phyloP scores from a whole-genome alignment of 23 tunicate species.

The Diplosoma virens region DNA sequence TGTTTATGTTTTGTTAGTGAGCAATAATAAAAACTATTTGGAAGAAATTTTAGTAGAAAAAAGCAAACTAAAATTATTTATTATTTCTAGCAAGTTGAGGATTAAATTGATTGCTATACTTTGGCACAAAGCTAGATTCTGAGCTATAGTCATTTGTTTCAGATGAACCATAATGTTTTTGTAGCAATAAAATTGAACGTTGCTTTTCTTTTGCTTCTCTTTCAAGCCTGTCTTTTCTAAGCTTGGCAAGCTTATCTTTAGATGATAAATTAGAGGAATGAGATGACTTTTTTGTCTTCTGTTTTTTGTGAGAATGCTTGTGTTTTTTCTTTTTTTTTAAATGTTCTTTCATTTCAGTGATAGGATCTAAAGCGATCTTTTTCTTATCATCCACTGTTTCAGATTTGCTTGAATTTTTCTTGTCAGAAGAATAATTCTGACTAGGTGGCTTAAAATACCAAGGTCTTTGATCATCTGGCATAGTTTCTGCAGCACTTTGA shows the following conservation, averaged over 20 bases:
- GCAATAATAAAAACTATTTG: too few relatives aligned
- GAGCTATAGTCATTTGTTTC: not conserved
- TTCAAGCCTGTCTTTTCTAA: slow-evolving; percentile 63
- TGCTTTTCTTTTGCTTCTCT: slow-evolving; percentile 80
- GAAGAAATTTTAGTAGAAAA: too few relatives aligned
- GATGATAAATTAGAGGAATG: not conserved
- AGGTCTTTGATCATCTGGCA: slow-evolving; percentile 72
- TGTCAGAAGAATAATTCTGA: not conserved
- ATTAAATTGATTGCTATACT: slow-evolving; percentile 83
- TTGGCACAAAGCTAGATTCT: slow-evolving; percentile 10
- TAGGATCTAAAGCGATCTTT: slow-evolving; percentile 72
- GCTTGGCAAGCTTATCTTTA: slow-evolving; percentile 59
- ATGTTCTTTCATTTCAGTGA: slow-evolving; percentile 43
- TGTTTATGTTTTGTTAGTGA: too few relatives aligned
- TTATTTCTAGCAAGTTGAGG: slow-evolving; percentile 79
- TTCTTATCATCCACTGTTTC: slow-evolving; percentile 52
- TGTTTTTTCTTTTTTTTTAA: slow-evolving; percentile 51
- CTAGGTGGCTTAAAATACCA: slow-evolving; percentile 87
- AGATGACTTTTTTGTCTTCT: not conserved
- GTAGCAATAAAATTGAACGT: slow-evolving; percentile 34
- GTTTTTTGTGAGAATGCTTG: slow-evolving; percentile 45
- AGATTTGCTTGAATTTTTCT: not conserved
- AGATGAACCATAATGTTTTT: slow-evolving; percentile 38
- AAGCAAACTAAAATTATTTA: too few relatives aligned
- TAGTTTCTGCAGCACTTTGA: slow-evolving; percentile 71